Evolutionary conservation across 1,140 invertebrate genomes (phyloP), one percentile per base, ranked within the genome.

Genomic region (Phymastichus coffea): DNA sequence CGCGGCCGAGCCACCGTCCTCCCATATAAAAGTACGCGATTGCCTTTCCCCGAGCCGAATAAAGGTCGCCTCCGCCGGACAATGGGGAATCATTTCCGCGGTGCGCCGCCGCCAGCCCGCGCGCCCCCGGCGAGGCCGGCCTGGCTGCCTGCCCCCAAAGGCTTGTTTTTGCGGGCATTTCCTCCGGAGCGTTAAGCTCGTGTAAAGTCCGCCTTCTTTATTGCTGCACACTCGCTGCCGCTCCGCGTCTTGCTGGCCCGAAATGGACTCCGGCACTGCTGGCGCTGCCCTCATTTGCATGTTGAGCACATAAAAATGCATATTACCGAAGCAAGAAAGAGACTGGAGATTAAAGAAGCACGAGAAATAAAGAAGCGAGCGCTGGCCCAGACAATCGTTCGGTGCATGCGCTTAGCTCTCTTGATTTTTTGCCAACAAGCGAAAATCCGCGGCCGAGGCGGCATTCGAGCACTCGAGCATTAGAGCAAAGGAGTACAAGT

Each of bases 291-390:
- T 61, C 59, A 47, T 61, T 61, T 61, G 59, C 59, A 61, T 56
- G 55, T 61, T 61, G 54, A 61, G 59, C n/a, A 44, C 59, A 56
- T 55, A 61, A 61, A 61, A 61, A 61, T 61, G 59, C 37, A 61
- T 61, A 61, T 61, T 53, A 47, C 59, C 52, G 52, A 55, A 55
- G 52, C 30, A 61, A 61, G 59, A 56, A 56, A 61, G 46, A 46
- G 49, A 40, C 59, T 56, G 25, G 59, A 51, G 59, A 56, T 56
- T 61, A 61, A 61, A 54, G 25, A 33, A n/a, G n/a, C n/a, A n/a
- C 48, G 30, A 58, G 57, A 44, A 43, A 47, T 26, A 52, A 37
- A 37, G 25, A 49, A 26, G 44, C 35, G 22, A 43, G 19, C n/a
- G n/a, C n/a, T n/a, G n/a, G n/a, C n/a, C n/a, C n/a, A n/a, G n/a